A percentile compares a stretch with the other conserved stretches of the same genome.
phyloP scores from a whole-genome alignment of 2,797 vertebrate genomes.

The Decapterus maruadsi region DNA sequence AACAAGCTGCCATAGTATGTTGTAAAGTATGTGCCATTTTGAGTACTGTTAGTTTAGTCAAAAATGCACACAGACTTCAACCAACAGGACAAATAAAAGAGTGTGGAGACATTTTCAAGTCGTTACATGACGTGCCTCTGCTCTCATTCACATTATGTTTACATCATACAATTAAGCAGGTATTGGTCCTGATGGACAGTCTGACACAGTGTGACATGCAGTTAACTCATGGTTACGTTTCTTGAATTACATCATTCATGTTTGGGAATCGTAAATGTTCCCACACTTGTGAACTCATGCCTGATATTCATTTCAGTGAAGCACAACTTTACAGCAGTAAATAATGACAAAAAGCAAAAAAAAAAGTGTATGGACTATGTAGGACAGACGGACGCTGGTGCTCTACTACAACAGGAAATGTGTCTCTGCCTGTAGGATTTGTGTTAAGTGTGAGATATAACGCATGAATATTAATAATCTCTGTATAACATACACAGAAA shows the following conservation, averaged over 20 bases:
- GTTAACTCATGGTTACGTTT: neutral
- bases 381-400: neutral
- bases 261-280: neutral
- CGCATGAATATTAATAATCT: conserved; percentile 49
- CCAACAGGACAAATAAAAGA: neutral
- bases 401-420: conserved; percentile 16
- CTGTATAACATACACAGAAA: conserved; percentile 27
- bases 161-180: neutral
- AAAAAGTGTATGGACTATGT: neutral
- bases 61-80: neutral
- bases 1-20: too few species aligned
- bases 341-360: neutral
- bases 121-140: neutral
- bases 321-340: neutral
- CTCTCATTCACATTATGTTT: neutral
- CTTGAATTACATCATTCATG: neutral
- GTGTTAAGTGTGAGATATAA: conserved; percentile 25
- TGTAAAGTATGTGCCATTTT: too few species aligned
- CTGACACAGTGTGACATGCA: neutral
- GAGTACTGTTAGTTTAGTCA: too few species aligned
- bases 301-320: neutral
- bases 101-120: neutral
- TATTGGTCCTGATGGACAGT: neutral
- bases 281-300: neutral
- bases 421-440: conserved; percentile 48